These are phyloP conservation scores for Globodera ellingtonae DNA, from an alignment of 1,140 invertebrate genomes.

Conservation along the genomic window DNA sequence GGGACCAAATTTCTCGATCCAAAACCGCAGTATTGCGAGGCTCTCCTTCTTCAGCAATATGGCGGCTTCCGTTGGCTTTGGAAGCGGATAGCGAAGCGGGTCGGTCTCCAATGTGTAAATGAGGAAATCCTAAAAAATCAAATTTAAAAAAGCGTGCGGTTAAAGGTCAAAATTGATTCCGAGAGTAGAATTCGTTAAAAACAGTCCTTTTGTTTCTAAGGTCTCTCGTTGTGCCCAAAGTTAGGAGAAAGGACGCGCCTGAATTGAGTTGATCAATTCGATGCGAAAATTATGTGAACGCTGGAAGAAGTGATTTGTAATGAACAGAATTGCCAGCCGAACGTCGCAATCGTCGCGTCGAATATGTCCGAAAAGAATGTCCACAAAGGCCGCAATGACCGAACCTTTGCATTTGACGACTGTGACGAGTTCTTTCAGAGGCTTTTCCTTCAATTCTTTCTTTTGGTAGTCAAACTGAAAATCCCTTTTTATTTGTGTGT, in stretches of 20 bases:
- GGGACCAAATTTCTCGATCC: conserved; percentile 49
- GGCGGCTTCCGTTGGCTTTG: conserved; percentile 42
- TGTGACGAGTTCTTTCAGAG: conserved; percentile 39
- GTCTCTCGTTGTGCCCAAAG: too few species aligned
- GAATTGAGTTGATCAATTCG: conserved; percentile 44
- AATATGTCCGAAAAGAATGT: conserved; percentile 44
- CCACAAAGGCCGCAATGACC: conserved; percentile 47
- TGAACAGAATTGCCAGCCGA: conserved; percentile 42
- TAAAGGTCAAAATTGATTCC: too few species aligned
- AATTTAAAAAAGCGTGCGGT: too few species aligned
- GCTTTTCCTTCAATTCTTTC: conserved; percentile 42
- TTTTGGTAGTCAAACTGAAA: conserved; percentile 49
- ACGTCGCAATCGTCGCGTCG: conserved; percentile 43
- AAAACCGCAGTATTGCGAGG: conserved; percentile 50
- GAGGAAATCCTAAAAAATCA: conserved; percentile 49
- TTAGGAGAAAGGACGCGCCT: conserved; percentile 25
- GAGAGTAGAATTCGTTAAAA: too few species aligned
- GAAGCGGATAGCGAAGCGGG: conserved; percentile 50
- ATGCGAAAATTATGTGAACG: conserved; percentile 53
- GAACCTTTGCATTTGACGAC: conserved; percentile 39
- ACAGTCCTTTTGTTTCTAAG: too few species aligned
- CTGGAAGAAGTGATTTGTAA: conserved; percentile 53
- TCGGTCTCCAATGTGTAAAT: conserved; percentile 55
- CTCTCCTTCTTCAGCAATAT: conserved; percentile 44
- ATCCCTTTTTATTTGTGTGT: neutral